phyloP scores from a whole-genome alignment of 2,888 invertebrate genomes.

The Clusia tigrina region DNA sequence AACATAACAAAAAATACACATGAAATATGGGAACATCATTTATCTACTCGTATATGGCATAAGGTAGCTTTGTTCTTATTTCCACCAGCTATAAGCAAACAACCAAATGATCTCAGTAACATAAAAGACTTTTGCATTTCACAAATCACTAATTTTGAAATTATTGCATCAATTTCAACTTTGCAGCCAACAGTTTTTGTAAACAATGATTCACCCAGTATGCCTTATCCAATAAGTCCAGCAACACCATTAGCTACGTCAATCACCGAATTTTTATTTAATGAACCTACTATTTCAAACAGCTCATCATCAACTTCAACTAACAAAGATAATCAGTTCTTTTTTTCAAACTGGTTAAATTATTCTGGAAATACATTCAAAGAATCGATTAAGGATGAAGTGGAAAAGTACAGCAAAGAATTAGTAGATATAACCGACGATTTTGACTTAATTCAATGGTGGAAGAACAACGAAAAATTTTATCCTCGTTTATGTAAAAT shows the following conservation, averaged over 20 bases:
- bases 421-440: neutral
- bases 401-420: constrained; percentile 3
- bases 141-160: neutral
- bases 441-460: constrained; percentile 12
- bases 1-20: neutral
- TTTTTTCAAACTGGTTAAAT: neutral
- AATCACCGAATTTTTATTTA: neutral
- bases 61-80: constrained; percentile 9
- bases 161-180: neutral
- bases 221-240: too few relatives aligned
- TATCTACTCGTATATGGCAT: constrained; percentile 12
- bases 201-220: too few relatives aligned
- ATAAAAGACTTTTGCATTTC: constrained; percentile 2
- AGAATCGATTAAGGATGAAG: neutral
- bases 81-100: constrained; percentile 1
- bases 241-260: neutral
- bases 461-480: neutral
- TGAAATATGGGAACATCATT: neutral
- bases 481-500: constrained; percentile 9
- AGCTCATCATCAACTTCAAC: neutral
- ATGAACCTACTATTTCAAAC: neutral
- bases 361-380: neutral
- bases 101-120: neutral
- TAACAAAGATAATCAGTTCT: neutral
- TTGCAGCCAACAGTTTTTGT: too few relatives aligned